Conservation (phyloP, 2,113 vertebrate species). For the Xiphophorus couchianus region DNA sequence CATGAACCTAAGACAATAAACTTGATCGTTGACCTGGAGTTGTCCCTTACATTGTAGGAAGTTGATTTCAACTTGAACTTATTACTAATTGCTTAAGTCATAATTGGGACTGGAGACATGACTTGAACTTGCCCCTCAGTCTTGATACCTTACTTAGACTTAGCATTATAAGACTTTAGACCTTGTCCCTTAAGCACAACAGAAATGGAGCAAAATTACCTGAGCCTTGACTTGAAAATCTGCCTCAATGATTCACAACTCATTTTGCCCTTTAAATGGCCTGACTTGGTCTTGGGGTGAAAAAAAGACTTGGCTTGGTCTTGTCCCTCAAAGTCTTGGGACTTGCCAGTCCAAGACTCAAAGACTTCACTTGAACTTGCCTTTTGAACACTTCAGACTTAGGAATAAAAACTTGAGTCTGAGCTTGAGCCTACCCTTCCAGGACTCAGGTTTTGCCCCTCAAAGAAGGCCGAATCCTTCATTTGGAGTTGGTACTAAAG, state of each 20-base stretch:
- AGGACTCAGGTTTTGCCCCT: not conserved
- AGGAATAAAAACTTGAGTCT: not conserved
- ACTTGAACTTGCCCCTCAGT: not conserved
- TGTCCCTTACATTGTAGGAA: too few relatives aligned
- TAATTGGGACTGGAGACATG: not conserved
- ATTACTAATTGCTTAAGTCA: not conserved
- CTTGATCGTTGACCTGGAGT: too few relatives aligned
- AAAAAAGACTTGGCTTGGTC: not conserved
- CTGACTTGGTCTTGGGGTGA: not conserved
- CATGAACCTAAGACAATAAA: too few relatives aligned
- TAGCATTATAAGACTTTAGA: too few relatives aligned
- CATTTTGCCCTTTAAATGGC: not conserved
- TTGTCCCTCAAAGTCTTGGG: not conserved
- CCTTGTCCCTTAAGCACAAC: too few relatives aligned
- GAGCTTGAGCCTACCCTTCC: not conserved
- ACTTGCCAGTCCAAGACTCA: not conserved
- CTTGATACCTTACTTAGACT: too few relatives aligned
- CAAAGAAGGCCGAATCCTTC: not conserved
- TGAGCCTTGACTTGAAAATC: not conserved
- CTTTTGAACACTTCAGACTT: not conserved
- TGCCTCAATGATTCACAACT: not conserved
- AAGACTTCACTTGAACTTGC: not conserved
- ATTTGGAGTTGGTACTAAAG: too few relatives aligned
- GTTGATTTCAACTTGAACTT: not conserved
- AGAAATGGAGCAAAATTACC: not conserved